Conservation (phyloP, 2,888 invertebrate genomes). For the Magallana nippona region DNA sequence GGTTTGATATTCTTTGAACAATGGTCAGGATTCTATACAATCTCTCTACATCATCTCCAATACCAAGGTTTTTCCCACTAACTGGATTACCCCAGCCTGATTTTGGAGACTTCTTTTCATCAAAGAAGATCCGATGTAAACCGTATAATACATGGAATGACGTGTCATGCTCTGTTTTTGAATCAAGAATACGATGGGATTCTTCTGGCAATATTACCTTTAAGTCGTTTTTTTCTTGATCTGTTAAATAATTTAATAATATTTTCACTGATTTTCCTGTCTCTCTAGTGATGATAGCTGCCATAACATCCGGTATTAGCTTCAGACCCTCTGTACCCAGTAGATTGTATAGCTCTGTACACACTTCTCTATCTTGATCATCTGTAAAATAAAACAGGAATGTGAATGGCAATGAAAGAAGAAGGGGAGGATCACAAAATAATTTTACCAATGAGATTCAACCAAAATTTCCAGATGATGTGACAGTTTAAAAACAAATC, state of each 20-base stretch:
- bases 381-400: too few relatives aligned
- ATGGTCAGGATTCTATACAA: not conserved
- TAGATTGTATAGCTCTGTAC: too few relatives aligned
- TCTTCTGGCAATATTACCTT: not conserved
- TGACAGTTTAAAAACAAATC: too few relatives aligned
- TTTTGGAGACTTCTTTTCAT: not conserved
- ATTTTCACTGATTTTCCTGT: not conserved
- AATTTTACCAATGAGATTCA: too few relatives aligned
- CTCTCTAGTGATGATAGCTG: not conserved
- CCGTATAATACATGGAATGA: not conserved
- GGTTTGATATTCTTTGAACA: not conserved
- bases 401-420: too few relatives aligned
- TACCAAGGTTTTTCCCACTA: not conserved
- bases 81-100: conserved; percentile 8
- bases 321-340: too few relatives aligned
- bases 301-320: too few relatives aligned
- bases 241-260: not conserved
- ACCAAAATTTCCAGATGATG: too few relatives aligned
- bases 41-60: not conserved
- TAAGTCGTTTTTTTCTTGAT: not conserved
- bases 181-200: not conserved
- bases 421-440: too few relatives aligned
- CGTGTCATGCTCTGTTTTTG: not conserved
- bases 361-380: too few relatives aligned
- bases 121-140: not conserved